phyloP scores from a whole-genome alignment of 2,113 vertebrate species.

The Microtus richardsoni region DNA sequence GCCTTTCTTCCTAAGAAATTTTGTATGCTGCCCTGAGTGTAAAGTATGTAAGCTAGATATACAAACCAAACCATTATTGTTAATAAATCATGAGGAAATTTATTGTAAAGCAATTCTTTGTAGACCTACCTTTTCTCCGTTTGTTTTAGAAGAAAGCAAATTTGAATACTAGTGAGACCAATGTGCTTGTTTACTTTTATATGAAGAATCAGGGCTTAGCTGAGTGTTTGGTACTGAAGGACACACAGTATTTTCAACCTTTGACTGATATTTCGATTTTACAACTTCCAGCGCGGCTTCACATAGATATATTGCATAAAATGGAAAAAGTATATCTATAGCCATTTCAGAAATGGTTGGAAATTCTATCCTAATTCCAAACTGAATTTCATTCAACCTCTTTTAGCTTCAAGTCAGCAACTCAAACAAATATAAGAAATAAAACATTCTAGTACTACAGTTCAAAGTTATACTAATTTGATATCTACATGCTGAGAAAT shows the following conservation, averaged over 20 bases:
- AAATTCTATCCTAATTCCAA: neutral
- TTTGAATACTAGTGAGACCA: neutral
- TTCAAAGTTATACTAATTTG: neutral
- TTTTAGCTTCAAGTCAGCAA: neutral
- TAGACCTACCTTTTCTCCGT: neutral
- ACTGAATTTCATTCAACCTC: neutral
- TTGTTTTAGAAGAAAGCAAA: neutral
- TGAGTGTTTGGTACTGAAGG: neutral
- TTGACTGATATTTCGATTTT: neutral
- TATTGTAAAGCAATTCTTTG: conserved; percentile 1
- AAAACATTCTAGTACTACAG: neutral
- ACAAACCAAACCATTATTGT: neutral
- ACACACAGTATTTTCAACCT: neutral
- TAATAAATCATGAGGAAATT: neutral
- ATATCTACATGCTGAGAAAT: neutral
- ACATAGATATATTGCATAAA: neutral
- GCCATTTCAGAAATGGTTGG: neutral
- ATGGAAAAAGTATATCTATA: neutral
- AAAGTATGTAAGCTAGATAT: neutral
- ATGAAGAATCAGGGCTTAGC: neutral
- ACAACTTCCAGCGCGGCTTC: neutral
- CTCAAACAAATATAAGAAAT: neutral
- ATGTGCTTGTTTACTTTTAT: neutral
- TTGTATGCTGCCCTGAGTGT: neutral
- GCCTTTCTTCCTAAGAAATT: neutral